These are phyloP conservation scores for Condylura cristata DNA, from an alignment of 2,113 vertebrate genomes.

Conservation along the genomic window DNA sequence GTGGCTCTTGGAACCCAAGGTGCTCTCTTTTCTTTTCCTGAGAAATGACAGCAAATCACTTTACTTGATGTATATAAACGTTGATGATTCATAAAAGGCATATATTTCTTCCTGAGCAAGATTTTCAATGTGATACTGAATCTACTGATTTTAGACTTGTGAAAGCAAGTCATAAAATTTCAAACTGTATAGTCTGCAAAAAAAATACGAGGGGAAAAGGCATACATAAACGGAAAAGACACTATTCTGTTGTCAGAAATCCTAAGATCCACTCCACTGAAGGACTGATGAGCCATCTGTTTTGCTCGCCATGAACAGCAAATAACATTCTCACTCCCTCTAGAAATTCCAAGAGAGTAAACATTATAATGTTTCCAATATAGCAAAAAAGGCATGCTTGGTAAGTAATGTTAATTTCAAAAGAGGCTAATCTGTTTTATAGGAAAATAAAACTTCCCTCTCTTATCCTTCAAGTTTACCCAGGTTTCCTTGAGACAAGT, in stretches of 20 bases:
- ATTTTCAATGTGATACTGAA: background rate
- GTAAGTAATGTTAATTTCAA: background rate
- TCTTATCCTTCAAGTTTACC: background rate
- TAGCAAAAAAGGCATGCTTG: background rate
- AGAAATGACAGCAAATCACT: background rate
- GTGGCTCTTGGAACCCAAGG: background rate
- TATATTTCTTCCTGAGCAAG: background rate
- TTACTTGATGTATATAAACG: background rate
- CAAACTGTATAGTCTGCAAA: background rate
- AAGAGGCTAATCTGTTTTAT: background rate
- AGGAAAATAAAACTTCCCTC: background rate
- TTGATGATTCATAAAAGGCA: background rate
- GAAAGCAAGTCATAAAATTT: conserved; percentile 20
- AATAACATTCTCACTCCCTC: background rate
- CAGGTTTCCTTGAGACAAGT: background rate
- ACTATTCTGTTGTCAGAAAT: background rate
- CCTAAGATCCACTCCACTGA: background rate
- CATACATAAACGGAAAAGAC: too few species aligned
- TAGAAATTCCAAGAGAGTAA: background rate
- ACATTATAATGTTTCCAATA: background rate
- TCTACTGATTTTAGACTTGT: background rate
- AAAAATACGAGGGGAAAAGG: background rate
- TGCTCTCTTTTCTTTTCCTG: background rate
- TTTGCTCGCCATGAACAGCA: background rate
- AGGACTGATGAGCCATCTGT: background rate